Base-by-base conservation (phyloP, 2,888 invertebrate genomes). In the Pristionchus exspectatus region DNA sequence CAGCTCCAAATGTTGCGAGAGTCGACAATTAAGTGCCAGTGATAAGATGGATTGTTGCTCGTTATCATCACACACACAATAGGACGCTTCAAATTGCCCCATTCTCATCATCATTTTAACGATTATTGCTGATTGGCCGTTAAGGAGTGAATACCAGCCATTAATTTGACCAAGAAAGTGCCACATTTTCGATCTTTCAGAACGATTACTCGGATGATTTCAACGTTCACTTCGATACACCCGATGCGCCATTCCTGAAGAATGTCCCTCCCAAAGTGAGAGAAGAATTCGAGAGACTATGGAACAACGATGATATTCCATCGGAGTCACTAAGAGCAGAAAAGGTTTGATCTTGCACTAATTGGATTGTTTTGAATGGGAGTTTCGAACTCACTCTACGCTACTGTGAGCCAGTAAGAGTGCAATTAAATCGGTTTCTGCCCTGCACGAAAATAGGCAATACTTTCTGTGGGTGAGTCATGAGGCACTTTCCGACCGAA, bases 241-340 rank as follows among this genome's bases (percentile, higher is more conserved):
- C 91, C 7, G 74, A 90, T 18, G 92, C 94, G 18, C 94, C 94
- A 1, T 94, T 94, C 89, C 89, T 94, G 10, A 90, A 90, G 72
- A 92, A 92, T 14, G 94, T 93, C 14, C 91, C 92, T 69, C 63
- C 89, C 5, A 87, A 90, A 56, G 93, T 94, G n/a, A 91, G 90
- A 77, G 74, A 72, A n/a, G 91, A 92, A 56, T 94, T 94, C 90
- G 91, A 91, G 59, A 92, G 92, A 88, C 90, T 94, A 27, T 93
- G 94, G 92, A 90, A 91, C 27, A 94, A 94, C 90, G 91, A 93
- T n/a, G 91, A 94, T 88, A 93, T 94, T 81, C 93, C 94, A 2
- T 93, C 93, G 72, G 94, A 94, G 81, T 90, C 91, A 24, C 90
- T 93, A 27, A 85, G 94, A 56, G 90, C 92, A 27, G 91, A 94